Evolutionary conservation across 2,888 invertebrate genomes (phyloP), one percentile per base, ranked within the genome.

Genomic region (Hyppa rectilinea): DNA sequence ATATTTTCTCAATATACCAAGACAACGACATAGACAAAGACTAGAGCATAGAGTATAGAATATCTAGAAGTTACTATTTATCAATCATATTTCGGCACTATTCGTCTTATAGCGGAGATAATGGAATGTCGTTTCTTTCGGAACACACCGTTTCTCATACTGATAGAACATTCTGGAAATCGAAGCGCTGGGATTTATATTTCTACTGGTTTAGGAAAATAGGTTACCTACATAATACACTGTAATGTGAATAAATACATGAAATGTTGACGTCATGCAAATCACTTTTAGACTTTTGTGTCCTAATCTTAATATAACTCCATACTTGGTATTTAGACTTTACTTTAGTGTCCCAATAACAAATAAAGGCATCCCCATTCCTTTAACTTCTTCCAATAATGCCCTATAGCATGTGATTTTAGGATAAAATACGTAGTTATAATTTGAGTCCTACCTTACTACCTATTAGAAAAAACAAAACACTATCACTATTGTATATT

Each of bases 61-160:
- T n/a, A 40, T 34, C 26, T 36, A 14, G 7, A 50, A 50, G 9
- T n/a, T 26, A 29, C 14, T 73, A 23, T 38, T 62, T 81, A 76
- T 82, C 81, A 71, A 81, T 82, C 84, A 81, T 63, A 55, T 81
- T 81, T 81, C 26, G 69, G 49, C 38, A 67, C 64, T 70, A 76
- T 78, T 64, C 59, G 53, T 82, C 73, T 78, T 36, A 14, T 65
- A 53, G 34, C 36, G n/a, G 47, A 68, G 12, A 65, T 82, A 81
- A 78, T 78, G 78, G 71, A 64, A 38, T 62, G 66, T 69, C 71
- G 50, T 45, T 62, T 60, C 55, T 64, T 75, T 34, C 26, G n/a
- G 20, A 49, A 45, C 5, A 26, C 29, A n/a, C 49, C 47, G 36
- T 75, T 56, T 66, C 36, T 71, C 47, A 75, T 12, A 12, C 10